Evolutionary conservation across 2,797 vertebrate species (phyloP).

Genomic region (Limnodromus scolopaceus): DNA sequence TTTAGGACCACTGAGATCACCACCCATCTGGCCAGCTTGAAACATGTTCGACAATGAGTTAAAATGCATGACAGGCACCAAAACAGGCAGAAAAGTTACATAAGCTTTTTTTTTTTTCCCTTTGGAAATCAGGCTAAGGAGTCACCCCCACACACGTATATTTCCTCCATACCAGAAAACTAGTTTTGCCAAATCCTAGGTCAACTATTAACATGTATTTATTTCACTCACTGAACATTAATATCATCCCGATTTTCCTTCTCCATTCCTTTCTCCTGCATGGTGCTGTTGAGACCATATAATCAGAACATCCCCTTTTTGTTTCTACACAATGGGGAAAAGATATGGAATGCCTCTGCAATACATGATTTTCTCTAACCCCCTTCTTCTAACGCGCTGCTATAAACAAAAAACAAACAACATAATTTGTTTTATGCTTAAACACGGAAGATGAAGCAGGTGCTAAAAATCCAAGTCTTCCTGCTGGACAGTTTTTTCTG

Average conservation of each 20-base stretch:
- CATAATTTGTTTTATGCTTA: not conserved
- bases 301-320: not conserved
- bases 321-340: not conserved
- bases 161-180: not conserved
- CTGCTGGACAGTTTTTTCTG: not conserved
- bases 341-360: not conserved
- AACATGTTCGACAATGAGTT: slow-evolving; percentile 24
- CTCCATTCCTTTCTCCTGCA: not conserved
- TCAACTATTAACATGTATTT: not conserved
- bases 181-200: not conserved
- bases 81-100: slow-evolving; percentile 1
- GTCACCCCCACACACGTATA: not conserved
- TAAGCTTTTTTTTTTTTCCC: not conserved
- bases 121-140: slow-evolving; percentile 17
- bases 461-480: not conserved
- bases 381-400: not conserved
- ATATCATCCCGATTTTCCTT: not conserved
- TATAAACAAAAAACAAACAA: not conserved
- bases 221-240: not conserved
- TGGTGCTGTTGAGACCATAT: not conserved
- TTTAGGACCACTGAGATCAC: slow-evolving; percentile 59
- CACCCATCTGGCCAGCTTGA: slow-evolving; percentile 67
- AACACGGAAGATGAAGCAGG: not conserved
- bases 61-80: slow-evolving; percentile 37
- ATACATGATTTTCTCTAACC: not conserved